Conservation (phyloP, 2,797 vertebrate genomes). For the Trichosurus vulpecula region DNA sequence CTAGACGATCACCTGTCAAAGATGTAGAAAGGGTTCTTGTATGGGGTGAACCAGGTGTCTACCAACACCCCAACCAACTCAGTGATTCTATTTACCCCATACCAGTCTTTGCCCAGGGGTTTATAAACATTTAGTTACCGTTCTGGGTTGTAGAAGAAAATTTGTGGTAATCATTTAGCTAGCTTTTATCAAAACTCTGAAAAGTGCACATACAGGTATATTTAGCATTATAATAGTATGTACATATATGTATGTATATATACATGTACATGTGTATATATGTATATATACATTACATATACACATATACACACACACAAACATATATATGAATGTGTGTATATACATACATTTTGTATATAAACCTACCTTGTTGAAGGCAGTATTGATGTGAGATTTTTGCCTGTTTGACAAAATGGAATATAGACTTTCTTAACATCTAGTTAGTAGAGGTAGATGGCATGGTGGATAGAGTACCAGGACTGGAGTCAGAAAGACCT, state of each 20-base stretch:
- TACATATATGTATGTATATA: neutral
- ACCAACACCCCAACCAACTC: neutral
- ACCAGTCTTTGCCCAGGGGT: neutral
- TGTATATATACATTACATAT: too few species aligned
- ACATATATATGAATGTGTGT: neutral
- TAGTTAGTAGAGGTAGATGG: neutral
- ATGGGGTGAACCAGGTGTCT: neutral
- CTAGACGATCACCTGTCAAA: neutral
- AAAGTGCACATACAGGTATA: neutral
- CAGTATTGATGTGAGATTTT: slow-evolving; percentile 16
- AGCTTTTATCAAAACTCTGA: neutral
- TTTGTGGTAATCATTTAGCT: neutral
- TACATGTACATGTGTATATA: too few species aligned
- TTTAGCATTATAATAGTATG: neutral
- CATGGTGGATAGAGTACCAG: neutral
- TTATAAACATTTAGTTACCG: neutral
- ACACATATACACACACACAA: too few species aligned
- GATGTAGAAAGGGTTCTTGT: neutral
- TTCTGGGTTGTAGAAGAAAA: slow-evolving; percentile 16
- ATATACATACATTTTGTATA: too few species aligned
- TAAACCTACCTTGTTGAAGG: slow-evolving; percentile 20
- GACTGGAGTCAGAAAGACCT: neutral
- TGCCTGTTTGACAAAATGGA: neutral
- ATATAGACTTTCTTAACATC: slow-evolving; percentile 7
- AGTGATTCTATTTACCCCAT: neutral